Evolutionary conservation across 2,888 invertebrate species (phyloP).

Genomic region (Drosophila paranaensis): DNA sequence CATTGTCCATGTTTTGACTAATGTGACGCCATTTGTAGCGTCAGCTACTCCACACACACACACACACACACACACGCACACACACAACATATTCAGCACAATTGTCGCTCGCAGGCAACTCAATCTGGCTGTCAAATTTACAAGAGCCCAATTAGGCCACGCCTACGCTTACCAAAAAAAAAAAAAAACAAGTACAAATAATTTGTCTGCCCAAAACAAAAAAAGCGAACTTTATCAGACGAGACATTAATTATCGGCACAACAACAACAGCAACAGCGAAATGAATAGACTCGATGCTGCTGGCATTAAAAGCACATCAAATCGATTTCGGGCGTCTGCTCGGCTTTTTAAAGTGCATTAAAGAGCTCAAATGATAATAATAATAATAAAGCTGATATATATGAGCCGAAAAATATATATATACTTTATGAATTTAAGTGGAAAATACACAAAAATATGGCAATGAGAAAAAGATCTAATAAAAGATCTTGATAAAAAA

Average conservation of each 20-base stretch:
- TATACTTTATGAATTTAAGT: too few species aligned
- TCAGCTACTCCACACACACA: constrained; percentile 11
- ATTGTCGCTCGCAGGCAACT: constrained; percentile 49
- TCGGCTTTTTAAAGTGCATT: background rate
- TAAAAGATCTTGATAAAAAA: too few species aligned
- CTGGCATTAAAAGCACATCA: background rate
- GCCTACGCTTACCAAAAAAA: constrained; percentile 13
- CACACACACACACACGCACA: constrained; percentile 10
- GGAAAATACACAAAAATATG: too few species aligned
- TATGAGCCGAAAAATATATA: too few species aligned
- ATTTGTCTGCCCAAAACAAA: constrained; percentile 2
- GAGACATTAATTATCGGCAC: constrained; percentile 48
- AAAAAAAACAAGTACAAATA: constrained; percentile 15
- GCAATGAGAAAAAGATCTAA: too few species aligned
- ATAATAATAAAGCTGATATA: background rate
- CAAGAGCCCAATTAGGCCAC: constrained; percentile 50
- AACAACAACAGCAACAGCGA: background rate
- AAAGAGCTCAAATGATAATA: background rate
- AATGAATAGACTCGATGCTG: background rate
- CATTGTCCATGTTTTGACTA: constrained; percentile 57
- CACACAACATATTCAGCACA: constrained; percentile 29
- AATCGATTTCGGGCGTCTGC: constrained; percentile 7
- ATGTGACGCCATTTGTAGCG: constrained; percentile 52
- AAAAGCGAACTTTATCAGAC: constrained; percentile 22
- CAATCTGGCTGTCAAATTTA: constrained; percentile 50